These are phyloP conservation scores for Acropora yongei DNA, from an alignment of 64 coral and sea anemone genomes.

Conservation along the genomic window DNA sequence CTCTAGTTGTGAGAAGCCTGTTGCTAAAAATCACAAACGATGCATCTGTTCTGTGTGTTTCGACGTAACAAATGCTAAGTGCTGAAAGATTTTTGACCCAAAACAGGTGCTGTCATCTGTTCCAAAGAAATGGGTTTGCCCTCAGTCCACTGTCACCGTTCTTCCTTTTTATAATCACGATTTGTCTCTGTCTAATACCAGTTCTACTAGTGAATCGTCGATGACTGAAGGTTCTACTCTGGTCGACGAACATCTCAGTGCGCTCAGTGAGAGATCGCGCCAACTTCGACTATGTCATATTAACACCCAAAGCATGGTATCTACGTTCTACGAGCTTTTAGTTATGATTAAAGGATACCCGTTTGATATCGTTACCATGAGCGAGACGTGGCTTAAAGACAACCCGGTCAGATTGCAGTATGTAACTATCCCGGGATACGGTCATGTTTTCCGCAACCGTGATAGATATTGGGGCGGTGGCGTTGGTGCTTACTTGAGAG, in stretches of 20 bases:
- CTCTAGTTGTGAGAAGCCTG: conserved; percentile 51
- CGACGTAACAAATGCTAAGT: conserved; percentile 66
- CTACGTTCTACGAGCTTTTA: conserved; percentile 68
- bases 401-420: conserved; percentile 47
- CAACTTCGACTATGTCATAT: conserved; percentile 55
- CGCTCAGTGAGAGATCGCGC: conserved; percentile 24
- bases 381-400: conserved; percentile 70
- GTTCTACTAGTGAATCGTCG: conserved; percentile 10
- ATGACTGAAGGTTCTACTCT: conserved; percentile 9
- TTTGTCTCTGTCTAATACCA: conserved; percentile 19
- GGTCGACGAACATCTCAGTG: conserved; percentile 23
- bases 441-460: conserved; percentile 44
- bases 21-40: conserved; percentile 73
- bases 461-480: conserved; percentile 37
- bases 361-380: conserved; percentile 32
- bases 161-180: conserved; percentile 68
- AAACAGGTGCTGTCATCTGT: conserved; percentile 31
- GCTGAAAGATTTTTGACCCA: conserved; percentile 53
- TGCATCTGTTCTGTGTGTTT: conserved; percentile 67
- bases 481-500: conserved; percentile 59
- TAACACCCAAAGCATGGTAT: conserved; percentile 77
- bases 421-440: conserved; percentile 58
- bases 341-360: conserved; percentile 62
- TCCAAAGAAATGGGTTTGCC: conserved; percentile 63
- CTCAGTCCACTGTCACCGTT: conserved; percentile 33